Evolutionary conservation across 2,113 vertebrate genomes (phyloP).

Genomic region (Xyrauchen texanus): DNA sequence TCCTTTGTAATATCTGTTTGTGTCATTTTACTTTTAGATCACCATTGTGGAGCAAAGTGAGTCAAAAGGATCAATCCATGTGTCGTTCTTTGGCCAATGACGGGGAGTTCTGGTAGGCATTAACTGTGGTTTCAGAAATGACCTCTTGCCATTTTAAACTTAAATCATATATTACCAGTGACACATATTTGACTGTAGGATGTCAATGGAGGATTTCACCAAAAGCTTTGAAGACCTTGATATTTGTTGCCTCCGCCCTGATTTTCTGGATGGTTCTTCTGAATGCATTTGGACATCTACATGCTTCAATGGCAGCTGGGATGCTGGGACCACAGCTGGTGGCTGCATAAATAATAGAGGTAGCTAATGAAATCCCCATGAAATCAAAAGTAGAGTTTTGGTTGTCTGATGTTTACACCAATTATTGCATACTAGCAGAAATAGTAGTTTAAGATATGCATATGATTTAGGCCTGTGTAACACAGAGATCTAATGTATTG

Average conservation of each 20-base stretch:
- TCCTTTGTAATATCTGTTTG: no score
- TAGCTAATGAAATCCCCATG: constrained; percentile 14
- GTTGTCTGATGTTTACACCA: no score
- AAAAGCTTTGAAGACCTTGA: constrained; percentile 57
- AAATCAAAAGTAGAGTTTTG: no score
- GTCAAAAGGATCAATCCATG: not conserved
- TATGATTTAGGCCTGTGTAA: not conserved
- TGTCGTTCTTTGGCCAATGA: constrained; percentile 25
- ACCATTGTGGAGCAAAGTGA: constrained; percentile 41
- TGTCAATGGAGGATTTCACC: constrained; percentile 66
- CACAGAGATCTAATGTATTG: not conserved
- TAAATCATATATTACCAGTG: not conserved
- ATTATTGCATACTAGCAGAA: no score
- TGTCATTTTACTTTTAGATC: constrained; percentile 35
- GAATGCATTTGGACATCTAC: constrained; percentile 58
- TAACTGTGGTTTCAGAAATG: not conserved
- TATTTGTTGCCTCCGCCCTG: constrained; percentile 66
- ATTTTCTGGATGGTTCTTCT: constrained; percentile 63
- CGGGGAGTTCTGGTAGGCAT: constrained; percentile 58
- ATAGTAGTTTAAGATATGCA: no score
- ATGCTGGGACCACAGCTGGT: constrained; percentile 69
- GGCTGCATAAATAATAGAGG: constrained; percentile 62
- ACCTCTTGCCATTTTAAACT: not conserved
- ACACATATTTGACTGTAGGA: constrained; percentile 59
- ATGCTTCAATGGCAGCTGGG: constrained; percentile 65